phyloP scores from a whole-genome alignment of 2,113 vertebrate species.

The Ageneiosus marmoratus region DNA sequence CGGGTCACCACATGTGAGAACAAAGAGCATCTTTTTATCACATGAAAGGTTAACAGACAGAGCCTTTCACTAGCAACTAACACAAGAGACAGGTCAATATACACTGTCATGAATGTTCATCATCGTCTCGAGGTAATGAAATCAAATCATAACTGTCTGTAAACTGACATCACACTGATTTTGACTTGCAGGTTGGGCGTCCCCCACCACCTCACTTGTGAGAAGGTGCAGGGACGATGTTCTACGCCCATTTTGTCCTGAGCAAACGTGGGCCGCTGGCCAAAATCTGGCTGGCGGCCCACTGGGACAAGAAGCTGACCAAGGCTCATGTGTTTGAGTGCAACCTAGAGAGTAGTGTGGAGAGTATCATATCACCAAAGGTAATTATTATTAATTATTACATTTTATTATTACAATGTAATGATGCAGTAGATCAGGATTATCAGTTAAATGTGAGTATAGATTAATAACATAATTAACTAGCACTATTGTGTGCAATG shows the following conservation, averaged over 20 bases:
- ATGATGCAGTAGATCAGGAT: not conserved
- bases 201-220: constrained; percentile 49
- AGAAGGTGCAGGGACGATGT: constrained; percentile 84
- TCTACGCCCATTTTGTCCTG: constrained; percentile 99
- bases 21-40: constrained; percentile 23
- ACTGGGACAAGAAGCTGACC: constrained; percentile 99
- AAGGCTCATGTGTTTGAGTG: constrained; percentile 99
- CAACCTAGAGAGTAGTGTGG: constrained; percentile 98
- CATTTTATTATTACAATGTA: not conserved
- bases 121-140: not conserved
- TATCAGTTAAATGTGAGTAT: not conserved
- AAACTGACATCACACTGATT: not conserved
- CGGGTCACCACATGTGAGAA: constrained; percentile 7
- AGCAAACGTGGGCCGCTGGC: constrained; percentile 98
- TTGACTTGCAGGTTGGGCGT: constrained; percentile 38
- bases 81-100: not conserved
- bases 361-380: constrained; percentile 99
- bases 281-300: constrained; percentile 99
- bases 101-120: not conserved
- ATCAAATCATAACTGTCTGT: not conserved
- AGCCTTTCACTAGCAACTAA: not conserved
- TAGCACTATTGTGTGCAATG: not conserved
- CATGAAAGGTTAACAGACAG: not conserved
- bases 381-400: constrained; percentile 68
- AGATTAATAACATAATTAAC: not conserved